Conservation (phyloP, 2,797 vertebrate genomes). For the Thripadectes ignobilis region DNA sequence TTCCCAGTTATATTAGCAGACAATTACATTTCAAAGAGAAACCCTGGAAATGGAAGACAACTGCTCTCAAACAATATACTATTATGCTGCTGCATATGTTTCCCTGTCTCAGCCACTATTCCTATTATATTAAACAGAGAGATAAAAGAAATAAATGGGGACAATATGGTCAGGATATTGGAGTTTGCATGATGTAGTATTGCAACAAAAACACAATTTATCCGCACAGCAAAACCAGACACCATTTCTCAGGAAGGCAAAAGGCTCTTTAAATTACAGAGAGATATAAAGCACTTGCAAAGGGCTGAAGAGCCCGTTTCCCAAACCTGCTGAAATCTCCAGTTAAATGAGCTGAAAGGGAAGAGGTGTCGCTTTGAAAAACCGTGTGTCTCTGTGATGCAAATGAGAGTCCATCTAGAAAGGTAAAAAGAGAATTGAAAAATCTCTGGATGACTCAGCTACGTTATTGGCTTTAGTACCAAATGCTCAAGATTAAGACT, state of each 20-base stretch:
- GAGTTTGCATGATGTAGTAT: neutral
- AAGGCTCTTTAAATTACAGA: slow-evolving; percentile 1
- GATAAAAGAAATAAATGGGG: slow-evolving; percentile 47
- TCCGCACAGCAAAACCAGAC: neutral
- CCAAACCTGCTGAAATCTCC: neutral
- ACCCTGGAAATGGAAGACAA: slow-evolving; percentile 27
- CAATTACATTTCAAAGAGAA: slow-evolving; percentile 48
- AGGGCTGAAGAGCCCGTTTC: neutral
- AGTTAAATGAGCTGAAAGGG: slow-evolving; percentile 3
- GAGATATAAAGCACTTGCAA: neutral
- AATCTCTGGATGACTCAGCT: slow-evolving; percentile 19
- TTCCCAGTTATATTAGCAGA: neutral
- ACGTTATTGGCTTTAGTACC: neutral
- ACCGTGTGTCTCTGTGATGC: neutral
- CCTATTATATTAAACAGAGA: slow-evolving; percentile 19
- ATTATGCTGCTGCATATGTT: slow-evolving; percentile 5
- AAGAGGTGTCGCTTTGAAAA: neutral
- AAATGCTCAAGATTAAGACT: neutral
- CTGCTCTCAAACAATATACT: slow-evolving; percentile 11
- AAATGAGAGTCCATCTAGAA: neutral
- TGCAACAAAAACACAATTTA: slow-evolving; percentile 21
- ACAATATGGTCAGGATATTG: slow-evolving; percentile 23
- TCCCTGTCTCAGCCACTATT: neutral
- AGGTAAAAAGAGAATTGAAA: neutral
- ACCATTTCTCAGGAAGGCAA: neutral